phyloP scores from a whole-genome alignment of 2,797 vertebrate genomes.

The Sternotherus odoratus region DNA sequence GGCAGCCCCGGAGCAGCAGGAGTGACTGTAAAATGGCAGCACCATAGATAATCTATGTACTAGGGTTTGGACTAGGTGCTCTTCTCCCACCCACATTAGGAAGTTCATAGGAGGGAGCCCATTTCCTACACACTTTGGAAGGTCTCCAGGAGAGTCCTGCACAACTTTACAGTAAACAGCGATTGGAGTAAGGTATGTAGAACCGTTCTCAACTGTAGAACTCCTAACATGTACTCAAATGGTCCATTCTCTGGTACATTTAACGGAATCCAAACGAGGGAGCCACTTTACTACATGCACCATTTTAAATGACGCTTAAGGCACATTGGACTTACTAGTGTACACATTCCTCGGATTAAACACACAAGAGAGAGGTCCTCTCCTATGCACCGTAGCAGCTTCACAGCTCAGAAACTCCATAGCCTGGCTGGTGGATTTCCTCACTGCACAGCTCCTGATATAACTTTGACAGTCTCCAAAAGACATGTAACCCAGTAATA shows the following conservation, averaged over 20 bases:
- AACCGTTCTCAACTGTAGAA: accelerated
- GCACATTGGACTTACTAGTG: accelerated
- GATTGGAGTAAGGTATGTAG: background rate
- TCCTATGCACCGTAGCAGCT: background rate
- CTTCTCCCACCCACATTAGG: background rate
- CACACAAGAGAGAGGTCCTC: background rate
- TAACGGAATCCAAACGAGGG: slow-evolving; percentile 49
- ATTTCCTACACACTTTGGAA: accelerated
- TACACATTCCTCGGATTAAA: background rate
- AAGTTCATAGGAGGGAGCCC: accelerated
- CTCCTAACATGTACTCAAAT: accelerated
- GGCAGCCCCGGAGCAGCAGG: background rate
- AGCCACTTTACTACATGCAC: slow-evolving; percentile 30
- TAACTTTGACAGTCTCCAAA: background rate
- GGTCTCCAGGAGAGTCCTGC: background rate
- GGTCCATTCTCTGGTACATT: background rate
- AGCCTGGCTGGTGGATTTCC: background rate
- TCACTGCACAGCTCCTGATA: background rate
- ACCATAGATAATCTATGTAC: background rate
- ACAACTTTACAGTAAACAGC: background rate
- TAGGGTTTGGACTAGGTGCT: background rate
- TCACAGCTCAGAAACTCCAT: background rate
- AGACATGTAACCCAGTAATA: background rate
- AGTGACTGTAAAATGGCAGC: background rate
- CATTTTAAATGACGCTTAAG: accelerated